phyloP scores from a whole-genome alignment of 2,888 invertebrate genomes.

The Drosophila pseudotalamancana region DNA sequence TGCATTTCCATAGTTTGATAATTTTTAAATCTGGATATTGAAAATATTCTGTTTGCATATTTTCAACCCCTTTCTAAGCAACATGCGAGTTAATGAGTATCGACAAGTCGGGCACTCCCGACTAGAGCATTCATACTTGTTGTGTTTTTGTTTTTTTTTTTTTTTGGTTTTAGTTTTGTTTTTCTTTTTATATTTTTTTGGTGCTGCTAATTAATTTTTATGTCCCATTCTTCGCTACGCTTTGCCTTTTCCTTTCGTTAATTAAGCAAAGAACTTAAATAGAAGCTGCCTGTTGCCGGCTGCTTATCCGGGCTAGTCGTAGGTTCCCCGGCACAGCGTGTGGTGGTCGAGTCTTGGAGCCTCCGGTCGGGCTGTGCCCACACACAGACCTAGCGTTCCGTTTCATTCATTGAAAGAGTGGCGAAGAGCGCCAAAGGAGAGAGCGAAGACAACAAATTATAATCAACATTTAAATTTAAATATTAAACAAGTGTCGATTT shows the following conservation, averaged over 20 bases:
- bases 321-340: slow-evolving; percentile 51
- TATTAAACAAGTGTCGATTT: slow-evolving; percentile 75
- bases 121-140: background rate
- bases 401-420: slow-evolving; percentile 70
- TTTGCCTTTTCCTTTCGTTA: slow-evolving; percentile 63
- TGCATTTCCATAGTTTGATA: too few species aligned
- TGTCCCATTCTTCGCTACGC: slow-evolving; percentile 71
- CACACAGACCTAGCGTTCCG: slow-evolving; percentile 44
- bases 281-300: slow-evolving; percentile 43
- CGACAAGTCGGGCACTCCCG: background rate
- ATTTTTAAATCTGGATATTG: too few species aligned
- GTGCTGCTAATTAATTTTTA: slow-evolving; percentile 72
- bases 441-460: slow-evolving; percentile 29
- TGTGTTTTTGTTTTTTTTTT: slow-evolving; percentile 13
- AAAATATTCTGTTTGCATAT: too few species aligned
- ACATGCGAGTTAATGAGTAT: background rate
- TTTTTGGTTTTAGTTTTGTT: slow-evolving; percentile 9
- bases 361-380: slow-evolving; percentile 42
- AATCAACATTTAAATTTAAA: slow-evolving; percentile 63
- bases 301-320: slow-evolving; percentile 43
- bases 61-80: background rate
- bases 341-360: slow-evolving; percentile 51
- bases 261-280: slow-evolving; percentile 74
- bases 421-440: background rate
- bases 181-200: slow-evolving; percentile 31